Evolutionary conservation across 2,797 vertebrate species (phyloP), one percentile per base, ranked within the genome.

Genomic region (Propithecus perrieri): DNA sequence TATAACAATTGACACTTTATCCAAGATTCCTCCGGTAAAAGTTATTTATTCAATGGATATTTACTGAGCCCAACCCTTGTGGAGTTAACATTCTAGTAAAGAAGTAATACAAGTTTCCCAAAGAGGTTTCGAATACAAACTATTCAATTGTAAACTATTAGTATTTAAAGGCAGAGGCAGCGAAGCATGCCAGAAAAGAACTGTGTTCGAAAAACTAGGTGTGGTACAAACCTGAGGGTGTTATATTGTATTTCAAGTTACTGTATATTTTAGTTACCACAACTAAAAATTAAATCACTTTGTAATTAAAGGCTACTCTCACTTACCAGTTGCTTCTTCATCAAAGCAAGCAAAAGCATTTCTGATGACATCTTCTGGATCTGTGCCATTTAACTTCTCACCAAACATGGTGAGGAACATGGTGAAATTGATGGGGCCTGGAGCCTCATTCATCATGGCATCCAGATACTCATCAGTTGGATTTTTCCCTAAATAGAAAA

Each of bases 391-490:
- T 63, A 99, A 98, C 97, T 99, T 99, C 98, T 99, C 99, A 35
- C 99, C 99, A 98, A 99, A 99, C 99, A 99, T 99, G 3, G 99
- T 99, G 97, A 99, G 99, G 98, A 99, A 99, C 99, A 99, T 99
- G 57, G 99, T 99, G 97, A 99, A 99, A 91, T 99, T 99, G 95
- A 99, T 99, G 86, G 99, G 99, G 4, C 99, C 99, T 0, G 99
- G 99, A 80, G 99, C 99, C 98, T 99, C 99, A 0, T 98, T 99
- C 99, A 99, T 99, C 99, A 99, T 99, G 95, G 99, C 98, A 97
- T 99, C 99, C 96, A 99, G 98, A 97, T 99, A 99, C 0, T 99
- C 99, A 41, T 99, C 99, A 0, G 98, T 99, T 76, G 99, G 99
- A 97, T 99, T 99, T 98, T 99, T 99, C 2, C 99, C 99, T 99